Evolutionary conservation across 2,113 vertebrate genomes (phyloP).

Genomic region (Callopanchax toddi): DNA sequence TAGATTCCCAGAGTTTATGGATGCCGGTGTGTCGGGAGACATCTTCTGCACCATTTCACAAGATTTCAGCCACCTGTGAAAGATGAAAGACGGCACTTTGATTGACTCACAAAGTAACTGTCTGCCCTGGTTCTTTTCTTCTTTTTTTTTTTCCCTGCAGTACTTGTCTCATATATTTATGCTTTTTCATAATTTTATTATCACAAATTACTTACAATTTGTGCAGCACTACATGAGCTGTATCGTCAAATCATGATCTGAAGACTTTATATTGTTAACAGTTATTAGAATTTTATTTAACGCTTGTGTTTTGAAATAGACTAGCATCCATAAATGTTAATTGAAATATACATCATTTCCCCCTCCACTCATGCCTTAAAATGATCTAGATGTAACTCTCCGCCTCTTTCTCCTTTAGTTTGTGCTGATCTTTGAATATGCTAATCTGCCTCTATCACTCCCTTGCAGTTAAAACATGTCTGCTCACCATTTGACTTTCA

Average conservation of each 20-base stretch:
- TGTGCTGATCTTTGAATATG: neutral
- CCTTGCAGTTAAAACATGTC: neutral
- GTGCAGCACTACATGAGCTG: neutral
- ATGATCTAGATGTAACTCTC: neutral
- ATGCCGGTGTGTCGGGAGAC: conserved; percentile 22
- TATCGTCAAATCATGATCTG: conserved; percentile 3
- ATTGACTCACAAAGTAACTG: conserved; percentile 38
- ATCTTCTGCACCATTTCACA: conserved; percentile 40
- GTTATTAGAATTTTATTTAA: conserved; percentile 3
- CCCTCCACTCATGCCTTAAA: neutral
- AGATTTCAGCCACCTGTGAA: conserved; percentile 63
- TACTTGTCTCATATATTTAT: conserved; percentile 29
- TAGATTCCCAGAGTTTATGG: neutral
- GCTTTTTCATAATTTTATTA: conserved; percentile 44
- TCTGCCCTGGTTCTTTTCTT: conserved; percentile 24
- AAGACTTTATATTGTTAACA: neutral
- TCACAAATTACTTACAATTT: conserved; percentile 11
- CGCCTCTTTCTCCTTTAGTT: neutral
- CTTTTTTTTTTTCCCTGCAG: conserved; percentile 39
- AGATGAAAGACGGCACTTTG: conserved; percentile 56
- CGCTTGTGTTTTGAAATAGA: no score
- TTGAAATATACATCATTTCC: no score
- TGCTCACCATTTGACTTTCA: neutral
- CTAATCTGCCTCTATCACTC: neutral
- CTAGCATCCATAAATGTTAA: neutral